Percentiles rank a stretch among this genome's conserved stretches.
Evolutionary conservation across 2,113 vertebrate genomes (phyloP).

Genomic region (Microcebus lehilahytsara): DNA sequence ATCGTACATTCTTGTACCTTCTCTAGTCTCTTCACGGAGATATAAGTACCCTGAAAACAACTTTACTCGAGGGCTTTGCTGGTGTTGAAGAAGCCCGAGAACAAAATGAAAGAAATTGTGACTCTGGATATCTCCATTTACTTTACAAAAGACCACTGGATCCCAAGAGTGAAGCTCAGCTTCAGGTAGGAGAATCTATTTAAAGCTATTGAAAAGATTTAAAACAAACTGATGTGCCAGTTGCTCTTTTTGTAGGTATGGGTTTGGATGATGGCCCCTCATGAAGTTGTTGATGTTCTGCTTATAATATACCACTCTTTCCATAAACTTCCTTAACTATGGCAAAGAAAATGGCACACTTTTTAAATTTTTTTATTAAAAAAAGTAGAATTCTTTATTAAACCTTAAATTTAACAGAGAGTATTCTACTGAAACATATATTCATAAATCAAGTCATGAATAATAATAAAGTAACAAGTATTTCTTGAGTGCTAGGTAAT

Average conservation of each 20-base stretch:
- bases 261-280: fast-evolving
- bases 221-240: fast-evolving
- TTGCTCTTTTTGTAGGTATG: fast-evolving
- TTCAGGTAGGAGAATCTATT: conserved; percentile 87
- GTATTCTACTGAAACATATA: neutral
- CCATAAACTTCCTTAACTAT: neutral
- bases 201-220: neutral
- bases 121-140: conserved; percentile 90
- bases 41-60: conserved; percentile 93
- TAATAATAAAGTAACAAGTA: neutral
- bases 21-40: conserved; percentile 94
- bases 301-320: neutral
- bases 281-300: neutral
- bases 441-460: neutral
- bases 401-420: neutral
- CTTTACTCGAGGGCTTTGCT: conserved; percentile 94
- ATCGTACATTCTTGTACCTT: neutral
- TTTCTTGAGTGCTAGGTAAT: neutral
- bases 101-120: conserved; percentile 88
- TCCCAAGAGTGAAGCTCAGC: conserved; percentile 93
- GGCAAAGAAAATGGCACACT: neutral
- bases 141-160: conserved; percentile 96
- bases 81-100: conserved; percentile 92
- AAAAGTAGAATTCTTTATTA: neutral
- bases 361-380: neutral